Percentiles rank a stretch among this genome's conserved stretches.
Conservation (phyloP, 2,888 invertebrate species). For the Hypolimnas misippus region DNA sequence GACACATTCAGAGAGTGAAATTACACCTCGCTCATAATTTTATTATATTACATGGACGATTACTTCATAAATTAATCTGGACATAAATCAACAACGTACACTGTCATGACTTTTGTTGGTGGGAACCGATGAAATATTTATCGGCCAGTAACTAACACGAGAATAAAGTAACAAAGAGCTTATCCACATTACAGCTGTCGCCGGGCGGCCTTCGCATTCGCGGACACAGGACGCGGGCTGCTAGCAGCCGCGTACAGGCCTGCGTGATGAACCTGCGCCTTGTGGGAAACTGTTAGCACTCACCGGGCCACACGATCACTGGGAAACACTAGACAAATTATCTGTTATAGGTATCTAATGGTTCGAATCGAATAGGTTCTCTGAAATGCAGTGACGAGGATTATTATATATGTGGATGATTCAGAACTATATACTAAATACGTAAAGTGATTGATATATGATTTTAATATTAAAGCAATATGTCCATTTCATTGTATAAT, state of each 20-base stretch:
- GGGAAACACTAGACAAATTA: not conserved
- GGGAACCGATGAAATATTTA: constrained; percentile 6
- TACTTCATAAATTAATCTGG: not conserved
- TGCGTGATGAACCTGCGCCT: not conserved
- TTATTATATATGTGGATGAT: too few relatives aligned
- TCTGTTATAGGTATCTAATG: too few relatives aligned
- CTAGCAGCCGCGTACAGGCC: not conserved
- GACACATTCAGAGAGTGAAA: not conserved
- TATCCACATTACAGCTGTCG: not conserved
- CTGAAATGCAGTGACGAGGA: too few relatives aligned
- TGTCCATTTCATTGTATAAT: too few relatives aligned
- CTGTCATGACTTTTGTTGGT: not conserved
- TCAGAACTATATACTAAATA: too few relatives aligned
- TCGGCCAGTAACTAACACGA: not conserved
- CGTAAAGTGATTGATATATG: too few relatives aligned
- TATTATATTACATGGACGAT: not conserved
- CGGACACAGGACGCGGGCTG: not conserved
- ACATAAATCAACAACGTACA: not conserved
- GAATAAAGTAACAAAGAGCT: constrained; percentile 1
- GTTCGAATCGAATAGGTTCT: too few relatives aligned
- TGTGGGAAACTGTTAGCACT: not conserved
- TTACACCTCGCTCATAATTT: not conserved
- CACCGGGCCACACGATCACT: not conserved
- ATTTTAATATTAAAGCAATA: too few relatives aligned
- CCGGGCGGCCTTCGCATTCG: not conserved